A percentile compares a stretch with the other conserved stretches of the same genome.
Evolutionary conservation across 1,140 invertebrate genomes (phyloP).

Genomic region (Gryon sp.): DNA sequence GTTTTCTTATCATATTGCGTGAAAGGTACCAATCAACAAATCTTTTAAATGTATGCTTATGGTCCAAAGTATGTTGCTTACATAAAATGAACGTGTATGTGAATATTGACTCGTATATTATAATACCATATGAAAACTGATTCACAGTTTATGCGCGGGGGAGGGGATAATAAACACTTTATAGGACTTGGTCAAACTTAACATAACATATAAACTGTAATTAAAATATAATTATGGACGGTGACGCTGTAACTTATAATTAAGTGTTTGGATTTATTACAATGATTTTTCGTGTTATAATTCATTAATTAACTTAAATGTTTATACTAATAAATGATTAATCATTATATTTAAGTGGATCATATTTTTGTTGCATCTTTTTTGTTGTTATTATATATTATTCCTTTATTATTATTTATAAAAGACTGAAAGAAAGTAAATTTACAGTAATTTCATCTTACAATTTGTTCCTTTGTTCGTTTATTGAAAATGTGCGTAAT

Average conservation of each 20-base stretch:
- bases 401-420: no score
- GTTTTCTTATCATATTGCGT: slow-evolving; percentile 60
- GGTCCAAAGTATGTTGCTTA: neutral
- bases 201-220: slow-evolving; percentile 5
- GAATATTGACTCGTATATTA: neutral
- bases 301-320: slow-evolving; percentile 12
- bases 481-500: no score
- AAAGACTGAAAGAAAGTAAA: no score
- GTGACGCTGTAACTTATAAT: slow-evolving; percentile 12
- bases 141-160: slow-evolving; percentile 8
- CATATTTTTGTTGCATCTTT: no score
- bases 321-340: no score
- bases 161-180: slow-evolving; percentile 11
- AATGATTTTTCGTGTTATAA: neutral
- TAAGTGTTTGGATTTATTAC: slow-evolving; percentile 21
- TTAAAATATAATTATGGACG: slow-evolving; percentile 20
- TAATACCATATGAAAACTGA: neutral
- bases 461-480: no score
- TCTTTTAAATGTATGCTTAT: slow-evolving; percentile 2
- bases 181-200: slow-evolving; percentile 7
- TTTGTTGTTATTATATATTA: no score
- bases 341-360: no score
- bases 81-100: neutral
- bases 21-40: slow-evolving; percentile 60
- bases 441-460: no score